Evolutionary conservation across 2,888 invertebrate genomes (phyloP).

Genomic region (Tiliacea citrago): DNA sequence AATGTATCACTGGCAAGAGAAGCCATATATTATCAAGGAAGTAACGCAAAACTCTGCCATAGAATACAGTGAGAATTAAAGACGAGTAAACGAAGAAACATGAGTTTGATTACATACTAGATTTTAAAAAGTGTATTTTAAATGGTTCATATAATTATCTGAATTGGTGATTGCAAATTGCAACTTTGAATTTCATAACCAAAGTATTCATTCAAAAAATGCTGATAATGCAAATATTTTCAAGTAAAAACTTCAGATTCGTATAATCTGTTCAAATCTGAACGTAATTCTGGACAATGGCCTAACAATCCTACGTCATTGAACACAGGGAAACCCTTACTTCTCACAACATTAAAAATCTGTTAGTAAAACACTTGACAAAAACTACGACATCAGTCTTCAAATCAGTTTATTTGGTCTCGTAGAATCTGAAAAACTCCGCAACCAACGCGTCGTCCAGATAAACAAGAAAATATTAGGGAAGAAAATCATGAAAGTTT

Average conservation of each 20-base stretch:
- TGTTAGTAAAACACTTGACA: neutral
- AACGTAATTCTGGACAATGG: neutral
- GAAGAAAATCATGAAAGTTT: neutral
- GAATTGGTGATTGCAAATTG: neutral
- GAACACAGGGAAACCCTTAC: neutral
- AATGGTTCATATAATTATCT: neutral
- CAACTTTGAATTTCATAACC: constrained; percentile 6
- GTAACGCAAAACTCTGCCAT: neutral
- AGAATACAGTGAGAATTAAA: neutral
- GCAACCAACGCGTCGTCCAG: neutral
- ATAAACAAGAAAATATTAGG: neutral
- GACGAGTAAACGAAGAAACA: neutral
- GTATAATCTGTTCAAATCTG: constrained; percentile 15
- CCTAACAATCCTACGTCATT: neutral
- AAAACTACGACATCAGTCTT: neutral
- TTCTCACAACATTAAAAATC: no score
- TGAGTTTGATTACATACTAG: neutral
- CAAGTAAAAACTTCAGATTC: constrained; percentile 10
- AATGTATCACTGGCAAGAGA: neutral
- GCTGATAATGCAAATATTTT: constrained; percentile 8
- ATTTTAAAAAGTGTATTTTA: neutral
- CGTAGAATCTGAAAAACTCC: neutral
- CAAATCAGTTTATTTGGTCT: neutral
- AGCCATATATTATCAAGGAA: neutral
- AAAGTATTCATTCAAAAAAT: constrained; percentile 20